phyloP scores from a whole-genome alignment of 2,888 invertebrate genomes.

The Sesia apiformis region DNA sequence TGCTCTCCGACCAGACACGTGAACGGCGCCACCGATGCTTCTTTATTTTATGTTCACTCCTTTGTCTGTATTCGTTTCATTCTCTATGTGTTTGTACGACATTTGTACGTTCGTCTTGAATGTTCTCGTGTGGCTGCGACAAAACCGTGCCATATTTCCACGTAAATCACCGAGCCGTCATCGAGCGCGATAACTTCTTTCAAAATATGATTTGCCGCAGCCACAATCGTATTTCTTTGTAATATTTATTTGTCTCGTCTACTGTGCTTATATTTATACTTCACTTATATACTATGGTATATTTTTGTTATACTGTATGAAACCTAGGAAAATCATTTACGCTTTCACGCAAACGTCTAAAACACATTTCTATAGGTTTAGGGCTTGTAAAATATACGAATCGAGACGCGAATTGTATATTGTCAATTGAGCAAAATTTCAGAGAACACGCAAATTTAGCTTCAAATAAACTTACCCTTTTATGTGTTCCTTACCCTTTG shows the following conservation, averaged over 20 bases:
- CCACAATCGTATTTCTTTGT: conserved; percentile 60
- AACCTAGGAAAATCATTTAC: conserved; percentile 74
- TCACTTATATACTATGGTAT: conserved; percentile 55
- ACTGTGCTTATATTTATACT: conserved; percentile 69
- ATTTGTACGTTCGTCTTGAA: conserved; percentile 74
- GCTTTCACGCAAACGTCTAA: conserved; percentile 72
- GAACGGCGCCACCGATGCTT: conserved; percentile 64
- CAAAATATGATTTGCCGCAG: conserved; percentile 54
- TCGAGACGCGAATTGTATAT: conserved; percentile 61
- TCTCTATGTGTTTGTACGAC: conserved; percentile 75
- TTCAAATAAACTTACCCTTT: conserved; percentile 75
- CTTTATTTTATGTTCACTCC: conserved; percentile 69
- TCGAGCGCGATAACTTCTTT: conserved; percentile 24
- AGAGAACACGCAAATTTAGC: conserved; percentile 73
- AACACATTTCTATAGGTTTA: conserved; percentile 63
- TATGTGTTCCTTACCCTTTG: conserved; percentile 81
- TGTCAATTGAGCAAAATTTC: conserved; percentile 66
- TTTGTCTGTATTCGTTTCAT: conserved; percentile 74
- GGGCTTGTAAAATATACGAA: conserved; percentile 61
- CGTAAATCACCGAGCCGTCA: conserved; percentile 30
- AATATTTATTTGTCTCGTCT: conserved; percentile 73
- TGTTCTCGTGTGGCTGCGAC: conserved; percentile 68
- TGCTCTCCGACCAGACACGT: conserved; percentile 57
- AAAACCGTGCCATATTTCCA: conserved; percentile 26
- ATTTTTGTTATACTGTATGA: conserved; percentile 62